These are phyloP conservation scores for Charina bottae DNA, from an alignment of 2,113 vertebrate species.

Conservation along the genomic window DNA sequence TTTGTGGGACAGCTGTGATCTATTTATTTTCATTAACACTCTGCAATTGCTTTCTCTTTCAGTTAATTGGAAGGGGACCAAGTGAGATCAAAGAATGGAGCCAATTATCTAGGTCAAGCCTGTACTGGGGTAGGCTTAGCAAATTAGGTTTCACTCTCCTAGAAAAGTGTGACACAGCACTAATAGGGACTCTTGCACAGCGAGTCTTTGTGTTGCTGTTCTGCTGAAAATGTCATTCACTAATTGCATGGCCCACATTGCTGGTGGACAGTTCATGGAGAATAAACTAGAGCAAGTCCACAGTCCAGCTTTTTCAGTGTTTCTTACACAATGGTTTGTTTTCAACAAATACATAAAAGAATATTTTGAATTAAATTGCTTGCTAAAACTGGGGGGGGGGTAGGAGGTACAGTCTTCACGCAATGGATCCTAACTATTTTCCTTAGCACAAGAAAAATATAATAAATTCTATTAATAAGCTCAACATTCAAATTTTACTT, in stretches of 20 bases:
- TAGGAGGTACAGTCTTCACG: not conserved
- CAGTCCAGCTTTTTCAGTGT: not conserved
- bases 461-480: not conserved
- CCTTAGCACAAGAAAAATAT: not conserved
- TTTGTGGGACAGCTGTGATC: conserved; percentile 38
- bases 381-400: not conserved
- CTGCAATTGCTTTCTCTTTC: conserved; percentile 12
- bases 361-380: not conserved
- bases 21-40: conserved; percentile 37
- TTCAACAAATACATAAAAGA: not conserved
- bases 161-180: conserved; percentile 24
- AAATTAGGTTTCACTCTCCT: conserved; percentile 17
- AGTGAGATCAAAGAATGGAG: conserved; percentile 33
- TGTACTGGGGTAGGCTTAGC: not conserved
- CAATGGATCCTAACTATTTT: not conserved
- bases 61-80: conserved; percentile 38
- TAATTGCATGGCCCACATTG: conserved; percentile 15
- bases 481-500: not conserved
- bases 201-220: conserved; percentile 2
- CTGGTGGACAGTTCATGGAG: not conserved
- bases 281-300: not conserved
- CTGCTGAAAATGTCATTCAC: conserved; percentile 22
- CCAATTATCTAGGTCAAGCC: conserved; percentile 34
- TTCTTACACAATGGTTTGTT: not conserved
- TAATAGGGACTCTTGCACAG: conserved; percentile 20